Conservation (phyloP, 2,113 vertebrate genomes). For the Isichthys henryi region DNA sequence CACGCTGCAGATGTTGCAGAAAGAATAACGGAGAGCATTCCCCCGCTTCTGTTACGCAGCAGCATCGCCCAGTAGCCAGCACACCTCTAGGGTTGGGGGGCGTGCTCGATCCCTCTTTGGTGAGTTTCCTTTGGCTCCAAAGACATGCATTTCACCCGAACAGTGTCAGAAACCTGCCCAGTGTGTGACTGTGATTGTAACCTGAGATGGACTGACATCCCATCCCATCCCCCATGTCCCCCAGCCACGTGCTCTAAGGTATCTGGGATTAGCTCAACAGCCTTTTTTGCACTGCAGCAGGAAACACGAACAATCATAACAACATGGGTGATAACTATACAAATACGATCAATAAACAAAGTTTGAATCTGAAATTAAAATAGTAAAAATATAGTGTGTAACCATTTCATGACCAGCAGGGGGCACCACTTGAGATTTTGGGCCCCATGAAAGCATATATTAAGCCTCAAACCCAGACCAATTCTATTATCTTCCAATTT, state of each 20-base stretch:
- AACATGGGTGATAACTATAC: neutral
- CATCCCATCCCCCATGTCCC: neutral
- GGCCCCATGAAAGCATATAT: too few relatives aligned
- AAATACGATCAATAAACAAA: neutral
- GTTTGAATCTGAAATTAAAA: neutral
- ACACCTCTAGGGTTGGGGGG: neutral
- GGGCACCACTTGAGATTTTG: neutral
- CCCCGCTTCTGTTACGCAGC: neutral
- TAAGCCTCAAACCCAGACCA: neutral
- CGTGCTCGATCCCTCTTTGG: neutral
- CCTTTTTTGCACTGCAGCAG: neutral
- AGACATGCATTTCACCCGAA: neutral
- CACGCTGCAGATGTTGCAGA: neutral
- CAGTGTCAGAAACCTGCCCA: neutral
- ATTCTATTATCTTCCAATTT: neutral
- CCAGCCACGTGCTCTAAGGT: neutral
- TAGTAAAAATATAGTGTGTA: neutral
- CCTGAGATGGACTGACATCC: neutral
- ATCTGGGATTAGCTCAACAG: neutral
- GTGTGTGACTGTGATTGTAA: neutral
- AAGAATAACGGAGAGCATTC: neutral
- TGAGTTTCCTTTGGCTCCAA: neutral
- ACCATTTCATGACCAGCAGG: neutral
- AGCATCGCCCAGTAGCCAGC: neutral
- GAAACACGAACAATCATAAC: neutral